phyloP scores from a whole-genome alignment of 2,888 invertebrate genomes.

The Pristionchus entomophagus region DNA sequence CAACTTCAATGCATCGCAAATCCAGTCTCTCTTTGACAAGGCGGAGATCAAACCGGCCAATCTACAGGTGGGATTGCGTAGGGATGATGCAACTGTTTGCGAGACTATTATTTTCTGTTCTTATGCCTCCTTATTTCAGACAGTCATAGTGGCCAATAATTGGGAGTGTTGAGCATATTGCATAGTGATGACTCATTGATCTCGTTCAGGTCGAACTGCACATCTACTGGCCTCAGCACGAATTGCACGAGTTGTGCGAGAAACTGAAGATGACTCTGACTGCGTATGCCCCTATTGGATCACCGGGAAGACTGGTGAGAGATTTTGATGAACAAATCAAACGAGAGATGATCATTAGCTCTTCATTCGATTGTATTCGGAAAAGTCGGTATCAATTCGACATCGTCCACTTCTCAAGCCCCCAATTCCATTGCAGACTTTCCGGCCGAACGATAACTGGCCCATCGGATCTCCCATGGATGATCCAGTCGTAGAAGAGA shows the following conservation, averaged over 20 bases:
- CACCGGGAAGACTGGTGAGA: conserved; percentile 59
- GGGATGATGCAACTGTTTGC: not conserved
- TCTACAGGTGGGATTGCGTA: conserved; percentile 68
- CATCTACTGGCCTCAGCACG: conserved; percentile 85
- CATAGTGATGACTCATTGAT: not conserved
- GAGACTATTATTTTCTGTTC: not conserved
- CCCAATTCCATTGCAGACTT: conserved; percentile 43
- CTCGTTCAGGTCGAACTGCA: conserved; percentile 84
- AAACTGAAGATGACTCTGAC: conserved; percentile 80
- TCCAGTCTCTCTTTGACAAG: conserved; percentile 67
- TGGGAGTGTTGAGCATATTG: not conserved
- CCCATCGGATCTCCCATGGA: conserved; percentile 61
- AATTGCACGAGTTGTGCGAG: conserved; percentile 81
- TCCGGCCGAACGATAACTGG: conserved; percentile 59
- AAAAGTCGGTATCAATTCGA: too few species aligned
- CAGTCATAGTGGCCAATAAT: not conserved
- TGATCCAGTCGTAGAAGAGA: conserved; percentile 55
- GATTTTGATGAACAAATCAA: not conserved
- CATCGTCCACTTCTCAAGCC: not conserved
- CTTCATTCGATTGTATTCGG: not conserved
- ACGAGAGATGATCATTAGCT: not conserved
- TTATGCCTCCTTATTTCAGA: not conserved
- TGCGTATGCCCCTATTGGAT: conserved; percentile 64
- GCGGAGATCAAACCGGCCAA: conserved; percentile 71
- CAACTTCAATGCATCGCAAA: conserved; percentile 69